Evolutionary conservation across 2,888 invertebrate genomes (phyloP).

Genomic region (Spilosoma lubricipeda): DNA sequence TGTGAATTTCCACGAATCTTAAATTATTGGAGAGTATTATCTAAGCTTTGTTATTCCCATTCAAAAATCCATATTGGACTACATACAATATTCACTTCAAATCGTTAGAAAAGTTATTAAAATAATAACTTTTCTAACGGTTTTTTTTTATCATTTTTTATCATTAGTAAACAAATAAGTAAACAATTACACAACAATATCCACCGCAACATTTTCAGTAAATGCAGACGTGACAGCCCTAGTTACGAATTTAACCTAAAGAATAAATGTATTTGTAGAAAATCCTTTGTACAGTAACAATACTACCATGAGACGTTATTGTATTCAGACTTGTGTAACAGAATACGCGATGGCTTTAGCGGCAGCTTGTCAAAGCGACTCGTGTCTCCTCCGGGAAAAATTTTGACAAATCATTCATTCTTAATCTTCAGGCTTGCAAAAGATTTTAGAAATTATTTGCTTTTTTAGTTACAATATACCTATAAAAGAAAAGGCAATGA

Average conservation of each 20-base stretch:
- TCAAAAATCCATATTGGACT: neutral
- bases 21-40: too few relatives aligned
- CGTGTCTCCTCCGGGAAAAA: slow-evolving; percentile 32
- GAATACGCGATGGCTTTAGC: slow-evolving; percentile 42
- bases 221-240: neutral
- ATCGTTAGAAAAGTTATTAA: too few relatives aligned
- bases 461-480: slow-evolving; percentile 3
- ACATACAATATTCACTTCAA: neutral
- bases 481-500: neutral
- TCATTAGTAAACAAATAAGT: neutral
- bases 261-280: slow-evolving; percentile 47
- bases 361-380: slow-evolving; percentile 38
- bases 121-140: too few relatives aligned
- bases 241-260: slow-evolving; percentile 22
- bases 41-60: neutral
- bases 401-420: slow-evolving; percentile 41
- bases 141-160: too few relatives aligned
- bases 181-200: neutral
- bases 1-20: too few relatives aligned
- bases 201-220: neutral
- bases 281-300: slow-evolving; percentile 44
- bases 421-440: slow-evolving; percentile 33
- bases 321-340: slow-evolving; percentile 43
- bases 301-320: slow-evolving; percentile 47
- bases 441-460: slow-evolving; percentile 35